Conservation (phyloP, 2,113 vertebrate species). For the Podarcis raffonei region DNA sequence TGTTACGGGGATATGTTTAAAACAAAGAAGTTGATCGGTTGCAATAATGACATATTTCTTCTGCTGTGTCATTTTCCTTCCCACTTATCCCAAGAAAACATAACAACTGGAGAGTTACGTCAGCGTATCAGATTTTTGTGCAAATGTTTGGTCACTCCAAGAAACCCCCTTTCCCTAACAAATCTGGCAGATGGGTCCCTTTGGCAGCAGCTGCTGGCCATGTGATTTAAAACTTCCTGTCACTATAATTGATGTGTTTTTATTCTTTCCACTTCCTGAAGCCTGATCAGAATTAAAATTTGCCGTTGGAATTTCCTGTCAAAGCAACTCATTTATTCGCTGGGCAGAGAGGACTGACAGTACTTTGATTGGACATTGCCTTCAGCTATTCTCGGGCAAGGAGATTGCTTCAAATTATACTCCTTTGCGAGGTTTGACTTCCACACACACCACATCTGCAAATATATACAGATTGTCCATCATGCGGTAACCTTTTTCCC, state of each 20-base stretch:
- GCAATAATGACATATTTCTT: conserved; percentile 66
- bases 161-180: conserved; percentile 75
- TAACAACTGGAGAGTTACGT: conserved; percentile 76
- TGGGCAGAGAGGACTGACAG: conserved; percentile 77
- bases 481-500: conserved; percentile 75
- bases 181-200: conserved; percentile 78
- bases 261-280: conserved; percentile 93
- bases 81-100: conserved; percentile 64
- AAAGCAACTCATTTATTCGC: conserved; percentile 90
- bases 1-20: background rate
- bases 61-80: conserved; percentile 72
- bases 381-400: conserved; percentile 74
- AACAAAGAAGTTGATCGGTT: conserved; percentile 51
- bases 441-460: conserved; percentile 82
- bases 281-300: conserved; percentile 95
- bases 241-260: conserved; percentile 94
- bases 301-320: conserved; percentile 95
- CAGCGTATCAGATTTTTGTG: conserved; percentile 77
- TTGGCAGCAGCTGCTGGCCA: conserved; percentile 89
- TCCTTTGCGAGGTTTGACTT: conserved; percentile 65
- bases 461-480: conserved; percentile 82
- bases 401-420: conserved; percentile 79
- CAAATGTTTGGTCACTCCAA: conserved; percentile 78
- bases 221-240: conserved; percentile 93
- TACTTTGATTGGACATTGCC: conserved; percentile 85